Conservation (phyloP, 2,888 invertebrate genomes). For the Protodeltote pygarga region DNA sequence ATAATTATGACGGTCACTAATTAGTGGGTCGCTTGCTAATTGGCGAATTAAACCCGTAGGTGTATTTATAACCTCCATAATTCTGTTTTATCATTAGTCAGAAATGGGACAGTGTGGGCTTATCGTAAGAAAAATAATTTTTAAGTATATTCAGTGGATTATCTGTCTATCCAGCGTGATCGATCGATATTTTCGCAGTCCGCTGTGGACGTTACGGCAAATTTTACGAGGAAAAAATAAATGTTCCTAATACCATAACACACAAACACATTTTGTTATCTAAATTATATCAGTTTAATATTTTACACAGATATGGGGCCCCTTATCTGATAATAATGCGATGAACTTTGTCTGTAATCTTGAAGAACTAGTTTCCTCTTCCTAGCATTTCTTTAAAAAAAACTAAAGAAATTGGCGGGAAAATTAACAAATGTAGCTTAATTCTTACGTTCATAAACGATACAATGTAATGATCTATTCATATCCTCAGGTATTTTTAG, state of each 20-base stretch:
- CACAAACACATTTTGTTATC: conserved; percentile 31
- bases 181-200: not conserved
- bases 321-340: conserved; percentile 37
- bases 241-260: not conserved
- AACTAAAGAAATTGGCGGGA: conserved; percentile 31
- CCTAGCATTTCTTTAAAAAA: not conserved
- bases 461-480: conserved; percentile 37
- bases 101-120: no score
- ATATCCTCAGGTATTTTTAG: conserved; percentile 61
- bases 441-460: conserved; percentile 14
- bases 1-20: no score
- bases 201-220: not conserved
- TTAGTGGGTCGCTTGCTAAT: no score
- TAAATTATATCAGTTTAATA: conserved; percentile 22
- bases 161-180: no score
- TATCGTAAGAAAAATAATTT: no score
- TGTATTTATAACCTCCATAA: no score
- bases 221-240: not conserved
- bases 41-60: no score
- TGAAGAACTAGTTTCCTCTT: not conserved
- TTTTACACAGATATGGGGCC: conserved; percentile 8
- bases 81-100: no score
- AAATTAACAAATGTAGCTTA: conserved; percentile 23
- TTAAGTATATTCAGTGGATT: no score
- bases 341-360: conserved; percentile 16